Conservation (phyloP, 2,888 invertebrate genomes). For the Hesperia comma region DNA sequence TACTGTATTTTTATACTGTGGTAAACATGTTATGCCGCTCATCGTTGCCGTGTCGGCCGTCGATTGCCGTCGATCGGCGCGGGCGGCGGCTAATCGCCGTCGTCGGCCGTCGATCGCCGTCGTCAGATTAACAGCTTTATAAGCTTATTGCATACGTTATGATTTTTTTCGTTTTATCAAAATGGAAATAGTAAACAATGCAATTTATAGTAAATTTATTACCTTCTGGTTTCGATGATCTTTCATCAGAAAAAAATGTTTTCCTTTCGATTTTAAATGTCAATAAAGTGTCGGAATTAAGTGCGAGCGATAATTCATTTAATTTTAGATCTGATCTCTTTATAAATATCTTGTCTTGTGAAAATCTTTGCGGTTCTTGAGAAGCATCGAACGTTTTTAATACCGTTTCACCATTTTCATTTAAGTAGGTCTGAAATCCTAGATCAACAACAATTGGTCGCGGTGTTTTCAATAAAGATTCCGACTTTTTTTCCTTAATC, state of each 20-base stretch:
- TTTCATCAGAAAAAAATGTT: slow-evolving; percentile 15
- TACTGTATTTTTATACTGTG: too few species aligned
- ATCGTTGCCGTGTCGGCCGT: too few species aligned
- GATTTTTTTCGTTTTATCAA: too few species aligned
- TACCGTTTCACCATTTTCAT: slow-evolving; percentile 54
- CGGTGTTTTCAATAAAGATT: not conserved
- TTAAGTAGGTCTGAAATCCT: slow-evolving; percentile 57
- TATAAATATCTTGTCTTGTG: slow-evolving; percentile 50
- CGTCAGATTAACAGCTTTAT: too few species aligned
- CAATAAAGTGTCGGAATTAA: slow-evolving; percentile 58
- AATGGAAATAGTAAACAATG: too few species aligned
- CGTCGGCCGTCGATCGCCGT: too few species aligned
- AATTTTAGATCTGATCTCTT: slow-evolving; percentile 53
- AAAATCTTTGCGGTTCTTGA: slow-evolving; percentile 41
- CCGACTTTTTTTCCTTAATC: not conserved
- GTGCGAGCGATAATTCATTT: slow-evolving; percentile 55
- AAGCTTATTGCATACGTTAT: too few species aligned
- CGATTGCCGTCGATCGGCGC: too few species aligned
- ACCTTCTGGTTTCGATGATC: slow-evolving; percentile 1
- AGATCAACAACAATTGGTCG: slow-evolving; percentile 49
- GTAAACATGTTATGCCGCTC: too few species aligned
- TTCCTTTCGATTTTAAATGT: slow-evolving; percentile 50
- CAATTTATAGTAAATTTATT: not conserved
- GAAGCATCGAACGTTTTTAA: slow-evolving; percentile 55
- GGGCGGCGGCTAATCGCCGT: too few species aligned